phyloP scores from a whole-genome alignment of 2,888 invertebrate genomes.

The Leptothorax acervorum region DNA sequence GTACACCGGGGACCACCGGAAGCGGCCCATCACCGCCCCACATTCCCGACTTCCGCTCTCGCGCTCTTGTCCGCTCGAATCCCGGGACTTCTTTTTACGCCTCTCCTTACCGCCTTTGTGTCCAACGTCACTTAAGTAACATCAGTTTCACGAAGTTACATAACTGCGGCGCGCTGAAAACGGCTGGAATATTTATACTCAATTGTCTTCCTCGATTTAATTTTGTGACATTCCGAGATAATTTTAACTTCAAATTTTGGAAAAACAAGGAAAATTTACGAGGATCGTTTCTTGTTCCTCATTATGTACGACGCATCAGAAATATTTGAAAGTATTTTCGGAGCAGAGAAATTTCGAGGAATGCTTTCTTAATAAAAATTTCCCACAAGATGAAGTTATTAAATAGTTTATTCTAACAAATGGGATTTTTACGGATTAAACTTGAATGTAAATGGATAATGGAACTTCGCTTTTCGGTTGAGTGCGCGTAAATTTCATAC shows the following conservation, averaged over 20 bases:
- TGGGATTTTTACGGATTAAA: background rate
- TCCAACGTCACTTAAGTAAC: conserved; percentile 2
- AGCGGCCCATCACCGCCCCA: conserved; percentile 83
- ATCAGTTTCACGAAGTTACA: background rate
- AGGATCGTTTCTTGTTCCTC: background rate
- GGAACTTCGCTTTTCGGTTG: background rate
- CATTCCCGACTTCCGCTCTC: conserved; percentile 81
- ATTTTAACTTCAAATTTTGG: background rate
- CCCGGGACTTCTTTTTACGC: conserved; percentile 32
- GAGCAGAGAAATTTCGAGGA: background rate
- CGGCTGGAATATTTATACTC: background rate
- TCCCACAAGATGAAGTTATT: background rate
- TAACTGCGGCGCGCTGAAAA: background rate
- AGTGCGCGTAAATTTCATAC: background rate
- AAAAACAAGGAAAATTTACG: background rate
- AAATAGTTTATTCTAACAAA: background rate
- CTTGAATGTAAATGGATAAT: background rate
- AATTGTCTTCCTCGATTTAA: background rate
- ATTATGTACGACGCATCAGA: background rate
- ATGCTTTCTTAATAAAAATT: background rate
- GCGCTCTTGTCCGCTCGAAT: conserved; percentile 63
- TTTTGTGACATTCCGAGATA: background rate
- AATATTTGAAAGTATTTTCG: background rate
- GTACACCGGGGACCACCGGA: conserved; percentile 81
- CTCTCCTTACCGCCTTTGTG: conserved; percentile 28